These are phyloP conservation scores for Sminthurides bifidus DNA, from an alignment of 1,140 invertebrate species.

Conservation along the genomic window DNA sequence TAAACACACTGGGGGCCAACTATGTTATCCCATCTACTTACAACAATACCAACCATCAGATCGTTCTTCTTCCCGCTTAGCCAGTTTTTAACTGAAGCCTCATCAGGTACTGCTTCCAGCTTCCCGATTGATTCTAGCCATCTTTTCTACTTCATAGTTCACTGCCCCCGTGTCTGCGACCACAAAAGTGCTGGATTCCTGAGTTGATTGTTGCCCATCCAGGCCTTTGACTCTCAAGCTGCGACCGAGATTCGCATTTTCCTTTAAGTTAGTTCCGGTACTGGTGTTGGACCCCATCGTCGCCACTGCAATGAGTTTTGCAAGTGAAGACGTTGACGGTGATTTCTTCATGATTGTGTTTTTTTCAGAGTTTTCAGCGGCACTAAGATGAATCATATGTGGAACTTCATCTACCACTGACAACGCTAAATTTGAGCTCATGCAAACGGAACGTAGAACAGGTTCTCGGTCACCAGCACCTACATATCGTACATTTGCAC, in stretches of 20 bases:
- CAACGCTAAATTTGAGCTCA: conserved; percentile 17
- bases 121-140: not conserved
- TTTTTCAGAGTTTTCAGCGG: not conserved
- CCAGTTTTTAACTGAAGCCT: not conserved
- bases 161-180: too few species aligned
- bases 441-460: conserved; percentile 16
- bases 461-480: too few species aligned
- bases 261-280: too few species aligned
- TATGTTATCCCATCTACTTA: conserved; percentile 31
- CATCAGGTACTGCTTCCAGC: not conserved
- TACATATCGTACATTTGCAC: too few species aligned
- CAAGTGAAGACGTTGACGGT: conserved; percentile 8
- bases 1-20: conserved; percentile 31
- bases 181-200: too few species aligned
- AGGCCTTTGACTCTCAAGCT: too few species aligned
- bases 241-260: too few species aligned
- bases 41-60: conserved; percentile 22
- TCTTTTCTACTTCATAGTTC: not conserved
- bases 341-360: not conserved
- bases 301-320: too few species aligned
- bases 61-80: conserved; percentile 15
- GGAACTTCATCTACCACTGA: conserved; percentile 22
- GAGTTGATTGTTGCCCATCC: too few species aligned
- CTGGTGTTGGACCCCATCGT: too few species aligned
- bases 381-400: conserved; percentile 21